Percentiles rank a stretch among this genome's conserved stretches.
phyloP scores from a whole-genome alignment of 2,888 invertebrate genomes.

The Cheilosia scutellata region DNA sequence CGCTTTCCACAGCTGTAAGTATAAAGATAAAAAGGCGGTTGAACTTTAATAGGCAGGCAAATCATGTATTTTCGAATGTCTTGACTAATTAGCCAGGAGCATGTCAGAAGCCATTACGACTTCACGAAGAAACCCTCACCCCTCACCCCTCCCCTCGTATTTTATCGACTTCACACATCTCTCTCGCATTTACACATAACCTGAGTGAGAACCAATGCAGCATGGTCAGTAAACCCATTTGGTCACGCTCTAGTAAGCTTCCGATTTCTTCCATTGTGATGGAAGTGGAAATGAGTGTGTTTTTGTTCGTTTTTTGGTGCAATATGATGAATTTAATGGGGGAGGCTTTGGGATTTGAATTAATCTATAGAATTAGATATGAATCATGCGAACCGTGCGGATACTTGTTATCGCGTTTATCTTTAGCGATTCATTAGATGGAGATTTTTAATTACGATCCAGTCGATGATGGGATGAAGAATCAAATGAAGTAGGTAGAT shows the following conservation, averaged over 20 bases:
- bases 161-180: constrained; percentile 26
- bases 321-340: constrained; percentile 33
- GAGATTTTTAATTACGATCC: constrained; percentile 13
- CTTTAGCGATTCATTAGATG: constrained; percentile 1
- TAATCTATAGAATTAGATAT: constrained; percentile 29
- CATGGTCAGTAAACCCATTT: constrained; percentile 49
- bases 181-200: constrained; percentile 36
- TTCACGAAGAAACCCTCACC: not conserved
- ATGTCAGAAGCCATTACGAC: constrained; percentile 31
- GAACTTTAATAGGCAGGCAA: constrained; percentile 21
- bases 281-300: constrained; percentile 20
- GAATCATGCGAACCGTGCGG: constrained; percentile 9
- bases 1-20: constrained; percentile 85
- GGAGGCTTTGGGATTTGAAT: constrained; percentile 25
- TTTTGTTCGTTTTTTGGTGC: constrained; percentile 17
- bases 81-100: constrained; percentile 60
- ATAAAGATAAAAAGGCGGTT: constrained; percentile 39
- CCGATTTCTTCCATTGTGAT: constrained; percentile 76
- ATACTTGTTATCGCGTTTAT: not conserved
- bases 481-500: not conserved
- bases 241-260: constrained; percentile 82
- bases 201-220: constrained; percentile 47
- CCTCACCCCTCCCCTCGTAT: not conserved
- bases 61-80: constrained; percentile 60
- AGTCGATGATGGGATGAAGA: constrained; percentile 3